These are phyloP conservation scores for Melolontha melolontha DNA, from an alignment of 2,888 invertebrate species.

Conservation along the genomic window DNA sequence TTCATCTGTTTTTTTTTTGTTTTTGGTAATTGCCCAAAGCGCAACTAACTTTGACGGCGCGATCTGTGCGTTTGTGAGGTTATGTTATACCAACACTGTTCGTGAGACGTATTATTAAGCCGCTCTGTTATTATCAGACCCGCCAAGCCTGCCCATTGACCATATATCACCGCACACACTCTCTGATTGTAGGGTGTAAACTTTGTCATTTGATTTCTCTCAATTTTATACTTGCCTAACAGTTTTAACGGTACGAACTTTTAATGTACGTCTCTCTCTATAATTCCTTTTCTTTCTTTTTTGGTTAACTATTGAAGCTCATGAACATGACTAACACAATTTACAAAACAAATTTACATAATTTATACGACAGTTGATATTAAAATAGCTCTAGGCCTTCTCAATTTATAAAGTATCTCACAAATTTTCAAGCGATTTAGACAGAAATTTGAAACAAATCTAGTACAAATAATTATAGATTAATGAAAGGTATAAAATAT, in stretches of 20 bases:
- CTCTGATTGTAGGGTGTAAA: constrained; percentile 63
- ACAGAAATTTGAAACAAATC: too few species aligned
- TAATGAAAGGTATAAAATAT: too few species aligned
- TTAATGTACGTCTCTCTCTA: constrained; percentile 33
- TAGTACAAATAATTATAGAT: too few species aligned
- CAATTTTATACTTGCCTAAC: constrained; percentile 51
- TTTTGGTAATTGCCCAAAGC: constrained; percentile 39
- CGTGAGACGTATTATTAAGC: constrained; percentile 61
- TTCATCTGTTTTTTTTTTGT: constrained; percentile 47
- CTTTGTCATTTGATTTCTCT: constrained; percentile 61
- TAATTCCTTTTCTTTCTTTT: constrained; percentile 25
- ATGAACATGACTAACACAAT: constrained; percentile 9
- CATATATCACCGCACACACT: constrained; percentile 64
- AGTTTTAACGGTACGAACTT: constrained; percentile 48
- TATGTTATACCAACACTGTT: constrained; percentile 56
- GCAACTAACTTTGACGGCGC: constrained; percentile 45
- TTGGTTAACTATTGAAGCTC: background rate
- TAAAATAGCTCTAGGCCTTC: too few species aligned
- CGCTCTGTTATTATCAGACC: constrained; percentile 65
- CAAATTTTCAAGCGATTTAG: too few species aligned
- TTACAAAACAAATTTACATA: background rate
- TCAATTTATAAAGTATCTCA: too few species aligned
- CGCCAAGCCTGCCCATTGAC: constrained; percentile 63
- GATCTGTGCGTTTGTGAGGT: constrained; percentile 52
- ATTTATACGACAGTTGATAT: background rate